These are phyloP conservation scores for Sinodicranocentrus sp. DNA, from an alignment of 2,888 invertebrate genomes.

Conservation along the genomic window DNA sequence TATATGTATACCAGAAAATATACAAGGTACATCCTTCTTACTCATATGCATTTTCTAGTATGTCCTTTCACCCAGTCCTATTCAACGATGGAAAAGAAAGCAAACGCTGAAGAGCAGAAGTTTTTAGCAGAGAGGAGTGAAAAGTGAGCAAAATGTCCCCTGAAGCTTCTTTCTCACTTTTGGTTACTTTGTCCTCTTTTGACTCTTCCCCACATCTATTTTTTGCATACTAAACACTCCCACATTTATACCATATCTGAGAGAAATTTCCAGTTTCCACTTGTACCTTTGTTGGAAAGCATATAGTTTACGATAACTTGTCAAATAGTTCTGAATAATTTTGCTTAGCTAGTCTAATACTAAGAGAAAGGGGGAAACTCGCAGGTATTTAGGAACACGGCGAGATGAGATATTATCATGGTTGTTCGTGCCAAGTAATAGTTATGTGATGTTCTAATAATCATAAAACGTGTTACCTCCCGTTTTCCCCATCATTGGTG, in stretches of 20 bases:
- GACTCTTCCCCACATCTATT: background rate
- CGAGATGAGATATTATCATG: slow-evolving; percentile 62
- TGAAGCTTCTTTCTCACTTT: slow-evolving; percentile 12
- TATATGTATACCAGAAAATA: too few relatives aligned
- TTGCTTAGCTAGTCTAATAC: slow-evolving; percentile 37
- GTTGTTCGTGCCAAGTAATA: slow-evolving; percentile 67
- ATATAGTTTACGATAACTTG: slow-evolving; percentile 20
- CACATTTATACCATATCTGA: too few relatives aligned
- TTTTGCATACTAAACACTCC: background rate
- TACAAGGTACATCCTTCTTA: too few relatives aligned
- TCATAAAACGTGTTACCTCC: slow-evolving; percentile 70
- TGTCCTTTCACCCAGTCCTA: too few relatives aligned
- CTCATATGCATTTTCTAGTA: too few relatives aligned
- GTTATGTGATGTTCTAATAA: slow-evolving; percentile 72
- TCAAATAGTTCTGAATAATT: slow-evolving; percentile 26
- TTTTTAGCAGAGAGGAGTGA: too few relatives aligned
- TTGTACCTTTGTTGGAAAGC: background rate
- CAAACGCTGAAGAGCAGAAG: too few relatives aligned
- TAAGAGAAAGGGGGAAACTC: slow-evolving; percentile 1
- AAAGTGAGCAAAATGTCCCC: slow-evolving; percentile 10
- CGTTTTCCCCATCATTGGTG: background rate
- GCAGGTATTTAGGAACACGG: slow-evolving; percentile 38
- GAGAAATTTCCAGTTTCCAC: background rate
- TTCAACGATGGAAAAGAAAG: too few relatives aligned
- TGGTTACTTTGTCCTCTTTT: background rate